Evolutionary conservation across 2,888 invertebrate species (phyloP), one percentile per base, ranked within the genome.

Genomic region (Axea sp.): DNA sequence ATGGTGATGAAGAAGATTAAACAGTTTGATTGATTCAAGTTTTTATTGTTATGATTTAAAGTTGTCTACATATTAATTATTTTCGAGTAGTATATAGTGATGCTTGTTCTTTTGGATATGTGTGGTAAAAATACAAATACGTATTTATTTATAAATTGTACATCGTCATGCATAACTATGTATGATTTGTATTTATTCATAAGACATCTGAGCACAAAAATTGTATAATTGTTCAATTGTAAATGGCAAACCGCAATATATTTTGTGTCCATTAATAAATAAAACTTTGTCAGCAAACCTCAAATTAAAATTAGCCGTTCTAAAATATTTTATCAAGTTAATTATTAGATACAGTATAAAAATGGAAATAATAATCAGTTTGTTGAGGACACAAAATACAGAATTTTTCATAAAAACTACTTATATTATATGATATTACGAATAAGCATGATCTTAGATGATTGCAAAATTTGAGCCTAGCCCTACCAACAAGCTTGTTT

Each of bases 401-500:
- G n/a, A n/a, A n/a, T n/a, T n/a, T n/a, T n/a, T n/a, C n/a, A n/a
- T n/a, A n/a, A n/a, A n/a, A 19, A 19, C 19, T 3, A 19, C 2
- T 4, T 19, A 19, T 55, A 45, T 53, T n/a, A 24, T 17, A 65
- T 41, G 51, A 51, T 14, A 51, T 7, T 45, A 53, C 45, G 45
- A 73, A 71, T 47, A 74, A 49, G 60, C 62, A 62, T 67, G 77
- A 78, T 78, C 64, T 68, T 71, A 71, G 55, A 72, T 73, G 78
- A 76, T 76, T 76, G 74, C 78, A 81, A 78, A 57, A 76, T 41
- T 72, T 75, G 55, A 71, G 84, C 82, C 86, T 86, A 86, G 86
- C 85, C 87, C 86, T 87, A 87, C 86, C 86, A 86, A 86, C 82
- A 87, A 85, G 83, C 79, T 81, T 85, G 82, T 85, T 87, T 86